Percentiles rank a stretch among this genome's conserved stretches.
Conservation (phyloP, 2,113 vertebrate genomes). For the Salminus brasiliensis region DNA sequence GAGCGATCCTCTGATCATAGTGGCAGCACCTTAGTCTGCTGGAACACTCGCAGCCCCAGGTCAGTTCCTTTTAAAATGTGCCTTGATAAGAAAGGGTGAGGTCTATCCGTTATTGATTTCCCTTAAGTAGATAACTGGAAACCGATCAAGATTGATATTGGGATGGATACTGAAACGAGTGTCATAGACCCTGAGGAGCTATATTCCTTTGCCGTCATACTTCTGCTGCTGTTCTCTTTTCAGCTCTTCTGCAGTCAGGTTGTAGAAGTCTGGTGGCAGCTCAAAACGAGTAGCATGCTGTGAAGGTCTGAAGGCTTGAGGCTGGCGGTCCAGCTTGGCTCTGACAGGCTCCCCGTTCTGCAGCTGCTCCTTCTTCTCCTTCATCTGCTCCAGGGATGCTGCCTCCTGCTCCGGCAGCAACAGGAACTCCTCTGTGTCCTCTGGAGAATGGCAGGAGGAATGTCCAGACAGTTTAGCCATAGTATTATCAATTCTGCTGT, state of each 20-base stretch:
- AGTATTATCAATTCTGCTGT: too few relatives aligned
- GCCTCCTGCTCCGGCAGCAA: slow-evolving; percentile 78
- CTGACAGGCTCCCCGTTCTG: slow-evolving; percentile 81
- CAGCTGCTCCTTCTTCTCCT: slow-evolving; percentile 77
- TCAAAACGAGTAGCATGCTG: slow-evolving; percentile 82
- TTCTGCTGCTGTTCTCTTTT: slow-evolving; percentile 83
- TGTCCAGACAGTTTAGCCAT: too few relatives aligned
- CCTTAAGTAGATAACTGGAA: too few relatives aligned
- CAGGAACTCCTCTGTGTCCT: slow-evolving; percentile 83
- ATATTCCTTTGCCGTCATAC: slow-evolving; percentile 61
- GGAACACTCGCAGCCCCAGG: too few relatives aligned
- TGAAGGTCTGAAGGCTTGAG: slow-evolving; percentile 77
- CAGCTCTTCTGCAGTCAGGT: slow-evolving; percentile 84
- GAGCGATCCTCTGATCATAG: too few relatives aligned
- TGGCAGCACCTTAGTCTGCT: too few relatives aligned
- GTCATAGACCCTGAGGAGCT: background rate
- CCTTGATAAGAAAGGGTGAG: too few relatives aligned
- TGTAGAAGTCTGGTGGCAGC: slow-evolving; percentile 90
- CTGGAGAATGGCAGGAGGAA: slow-evolving; percentile 60
- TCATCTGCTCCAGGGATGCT: slow-evolving; percentile 76
- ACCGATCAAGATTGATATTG: too few relatives aligned
- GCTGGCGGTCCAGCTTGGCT: slow-evolving; percentile 84
- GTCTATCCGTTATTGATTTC: too few relatives aligned
- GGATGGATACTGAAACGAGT: background rate
- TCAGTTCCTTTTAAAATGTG: too few relatives aligned